Percentiles rank a stretch among this genome's conserved stretches.
phyloP scores from a whole-genome alignment of 35 echinoderm and acorn worm species.

The Holothuria glaberrima region DNA sequence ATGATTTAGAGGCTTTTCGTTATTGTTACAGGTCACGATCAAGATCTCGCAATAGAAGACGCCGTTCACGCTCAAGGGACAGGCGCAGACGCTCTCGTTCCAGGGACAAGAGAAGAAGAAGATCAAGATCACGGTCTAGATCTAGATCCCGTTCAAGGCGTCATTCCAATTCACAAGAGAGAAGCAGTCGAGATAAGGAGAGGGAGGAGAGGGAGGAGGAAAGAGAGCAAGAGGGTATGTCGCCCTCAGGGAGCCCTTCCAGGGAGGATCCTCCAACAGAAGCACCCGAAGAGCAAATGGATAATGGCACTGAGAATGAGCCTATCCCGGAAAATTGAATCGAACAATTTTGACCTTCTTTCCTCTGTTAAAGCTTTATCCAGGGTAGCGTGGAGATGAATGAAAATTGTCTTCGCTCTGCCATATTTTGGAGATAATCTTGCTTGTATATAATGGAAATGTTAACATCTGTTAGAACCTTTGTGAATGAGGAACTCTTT shows the following conservation, averaged over 20 bases:
- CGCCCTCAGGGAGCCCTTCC: neutral
- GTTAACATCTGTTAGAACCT: no score
- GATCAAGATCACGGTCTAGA: slow-evolving; percentile 10
- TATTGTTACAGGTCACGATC: slow-evolving; percentile 15
- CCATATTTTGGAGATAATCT: no score
- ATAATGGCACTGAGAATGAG: neutral
- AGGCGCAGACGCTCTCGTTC: slow-evolving; percentile 64
- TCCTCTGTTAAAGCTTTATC: no score
- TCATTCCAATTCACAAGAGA: slow-evolving; percentile 13
- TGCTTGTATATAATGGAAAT: no score
- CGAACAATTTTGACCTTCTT: no score
- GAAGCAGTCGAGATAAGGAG: slow-evolving; percentile 21
- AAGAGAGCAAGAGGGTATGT: neutral
- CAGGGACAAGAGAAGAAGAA: slow-evolving; percentile 43
- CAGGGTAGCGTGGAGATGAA: no score
- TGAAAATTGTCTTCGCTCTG: no score
- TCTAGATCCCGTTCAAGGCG: slow-evolving; percentile 3
- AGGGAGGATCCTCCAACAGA: neutral
- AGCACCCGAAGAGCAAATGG: neutral
- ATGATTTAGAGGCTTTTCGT: neutral
- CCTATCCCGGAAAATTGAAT: slow-evolving; percentile 29
- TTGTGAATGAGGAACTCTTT: no score
- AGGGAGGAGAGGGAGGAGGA: slow-evolving; percentile 20
- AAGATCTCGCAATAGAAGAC: slow-evolving; percentile 27
- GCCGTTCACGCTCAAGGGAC: slow-evolving; percentile 38